Percentiles rank a stretch among this genome's conserved stretches.
Conservation (phyloP, 2,113 vertebrate species). For the human (Homo sapiens) region GRCh38 chr16:56075001-56075500, state of each 20-base stretch:
- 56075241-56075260: neutral
- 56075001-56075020: neutral
- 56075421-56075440: neutral
- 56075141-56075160: neutral
- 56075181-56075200: neutral
- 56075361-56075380: neutral
- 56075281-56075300: neutral
- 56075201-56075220: conserved; percentile 9
- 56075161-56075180: neutral
- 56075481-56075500: neutral
- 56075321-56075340: neutral
- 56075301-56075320: neutral
- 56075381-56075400: neutral
- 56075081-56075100: neutral
- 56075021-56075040: neutral
- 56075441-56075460: neutral
- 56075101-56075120: neutral
- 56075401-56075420: neutral
- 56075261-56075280: neutral
- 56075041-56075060: neutral
- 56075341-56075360: neutral
- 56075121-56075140: neutral
- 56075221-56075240: neutral
- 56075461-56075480: conserved; percentile 19
- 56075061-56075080: neutral